These are phyloP conservation scores for Sympetrum striolatum DNA, from an alignment of 2,888 invertebrate species.

Conservation along the genomic window DNA sequence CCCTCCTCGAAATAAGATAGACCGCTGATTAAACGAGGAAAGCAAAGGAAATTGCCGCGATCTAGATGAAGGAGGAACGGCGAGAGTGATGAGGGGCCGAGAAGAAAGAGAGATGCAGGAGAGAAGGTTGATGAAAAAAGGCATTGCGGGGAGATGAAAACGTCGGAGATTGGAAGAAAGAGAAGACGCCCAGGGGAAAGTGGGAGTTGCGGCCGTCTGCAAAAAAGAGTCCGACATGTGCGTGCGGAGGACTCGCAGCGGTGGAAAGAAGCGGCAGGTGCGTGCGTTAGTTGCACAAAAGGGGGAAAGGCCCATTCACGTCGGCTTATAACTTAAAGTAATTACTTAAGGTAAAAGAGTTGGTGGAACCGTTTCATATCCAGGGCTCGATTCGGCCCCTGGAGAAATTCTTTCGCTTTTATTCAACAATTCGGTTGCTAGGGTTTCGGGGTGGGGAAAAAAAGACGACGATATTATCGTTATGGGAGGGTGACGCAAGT, in stretches of 20 bases:
- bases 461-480: neutral
- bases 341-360: neutral
- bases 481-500: too few species aligned
- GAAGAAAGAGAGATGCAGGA: neutral
- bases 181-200: neutral
- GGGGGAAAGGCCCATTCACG: neutral
- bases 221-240: neutral
- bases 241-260: neutral
- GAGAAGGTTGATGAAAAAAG: neutral
- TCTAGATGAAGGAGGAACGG: neutral
- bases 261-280: neutral
- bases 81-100: neutral
- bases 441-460: neutral
- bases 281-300: neutral
- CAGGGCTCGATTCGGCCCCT: neutral
- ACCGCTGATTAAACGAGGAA: neutral
- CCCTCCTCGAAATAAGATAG: neutral
- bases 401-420: neutral
- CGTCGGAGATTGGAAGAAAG: neutral
- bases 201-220: neutral
- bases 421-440: neutral
- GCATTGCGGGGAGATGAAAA: neutral
- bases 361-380: neutral
- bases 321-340: neutral
- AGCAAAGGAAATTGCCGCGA: neutral